These are phyloP conservation scores for Portunus trituberculatus DNA, from an alignment of 1,140 invertebrate genomes.

Conservation along the genomic window DNA sequence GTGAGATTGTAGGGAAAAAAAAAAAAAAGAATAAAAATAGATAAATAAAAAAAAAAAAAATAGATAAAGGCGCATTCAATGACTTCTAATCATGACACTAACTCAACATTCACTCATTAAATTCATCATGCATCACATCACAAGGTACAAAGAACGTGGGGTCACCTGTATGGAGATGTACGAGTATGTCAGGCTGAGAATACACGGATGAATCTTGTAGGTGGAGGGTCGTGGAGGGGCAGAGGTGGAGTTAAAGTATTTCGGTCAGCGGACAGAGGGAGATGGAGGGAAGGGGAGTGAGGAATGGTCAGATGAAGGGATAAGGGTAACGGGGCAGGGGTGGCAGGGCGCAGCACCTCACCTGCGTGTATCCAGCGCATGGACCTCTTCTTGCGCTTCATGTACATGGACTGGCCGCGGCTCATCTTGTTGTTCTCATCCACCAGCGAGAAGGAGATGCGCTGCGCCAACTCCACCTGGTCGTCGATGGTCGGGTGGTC, in stretches of 20 bases:
- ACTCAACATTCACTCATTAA: too few species aligned
- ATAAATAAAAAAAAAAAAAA: too few species aligned
- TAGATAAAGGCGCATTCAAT: too few species aligned
- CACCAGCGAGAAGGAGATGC: slow-evolving; percentile 95
- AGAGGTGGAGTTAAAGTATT: not conserved
- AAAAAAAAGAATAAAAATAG: too few species aligned
- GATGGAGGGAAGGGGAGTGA: not conserved
- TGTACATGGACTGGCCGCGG: slow-evolving; percentile 97
- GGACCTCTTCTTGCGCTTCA: slow-evolving; percentile 94
- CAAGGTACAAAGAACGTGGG: not conserved
- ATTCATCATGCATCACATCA: too few species aligned
- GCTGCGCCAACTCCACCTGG: slow-evolving; percentile 93
- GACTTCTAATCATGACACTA: too few species aligned
- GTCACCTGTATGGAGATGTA: not conserved
- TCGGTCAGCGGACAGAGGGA: not conserved
- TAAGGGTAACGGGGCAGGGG: too few species aligned
- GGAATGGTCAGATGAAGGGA: not conserved
- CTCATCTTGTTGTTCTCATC: slow-evolving; percentile 94
- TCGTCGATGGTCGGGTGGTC: slow-evolving; percentile 96
- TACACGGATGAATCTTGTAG: not conserved
- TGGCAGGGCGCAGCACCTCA: slow-evolving; percentile 79
- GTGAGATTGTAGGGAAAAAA: too few species aligned
- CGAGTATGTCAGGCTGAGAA: not conserved
- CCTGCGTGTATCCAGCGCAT: slow-evolving; percentile 97
- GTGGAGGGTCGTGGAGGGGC: too few species aligned